A percentile compares a stretch with the other conserved stretches of the same genome.
Evolutionary conservation across 2,888 invertebrate genomes (phyloP).

Genomic region (Oscheius sp.): DNA sequence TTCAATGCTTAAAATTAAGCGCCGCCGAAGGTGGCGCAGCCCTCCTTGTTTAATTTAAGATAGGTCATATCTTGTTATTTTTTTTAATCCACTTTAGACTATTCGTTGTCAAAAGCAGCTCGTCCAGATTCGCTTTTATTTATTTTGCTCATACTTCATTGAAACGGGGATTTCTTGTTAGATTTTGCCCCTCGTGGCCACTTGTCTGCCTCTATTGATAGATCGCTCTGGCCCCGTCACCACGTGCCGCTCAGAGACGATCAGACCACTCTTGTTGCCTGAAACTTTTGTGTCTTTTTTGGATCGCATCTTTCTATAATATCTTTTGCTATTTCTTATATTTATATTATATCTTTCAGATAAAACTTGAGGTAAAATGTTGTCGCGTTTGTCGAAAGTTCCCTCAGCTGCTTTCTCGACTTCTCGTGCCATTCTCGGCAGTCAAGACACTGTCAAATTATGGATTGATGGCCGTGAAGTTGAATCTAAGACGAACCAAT

Average conservation of each 20-base stretch:
- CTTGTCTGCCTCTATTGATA: neutral
- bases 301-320: neutral
- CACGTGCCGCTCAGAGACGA: neutral
- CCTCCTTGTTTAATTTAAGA: no score
- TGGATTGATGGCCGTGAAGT: conserved; percentile 92
- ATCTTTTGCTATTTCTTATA: neutral
- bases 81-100: no score
- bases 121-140: no score
- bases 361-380: conserved; percentile 18
- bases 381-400: conserved; percentile 20
- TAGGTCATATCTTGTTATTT: no score
- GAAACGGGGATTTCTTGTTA: no score
- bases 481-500: conserved; percentile 90
- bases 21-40: no score
- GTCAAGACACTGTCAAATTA: conserved; percentile 77
- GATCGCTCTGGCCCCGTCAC: neutral
- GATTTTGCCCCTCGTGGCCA: neutral
- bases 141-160: no score
- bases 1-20: no score
- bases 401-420: conserved; percentile 25
- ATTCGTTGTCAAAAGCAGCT: no score
- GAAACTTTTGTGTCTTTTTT: neutral
- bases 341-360: neutral
- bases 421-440: neutral
- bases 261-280: neutral